phyloP scores from a whole-genome alignment of 2,113 vertebrate species.

The Coregonus clupeaformis region DNA sequence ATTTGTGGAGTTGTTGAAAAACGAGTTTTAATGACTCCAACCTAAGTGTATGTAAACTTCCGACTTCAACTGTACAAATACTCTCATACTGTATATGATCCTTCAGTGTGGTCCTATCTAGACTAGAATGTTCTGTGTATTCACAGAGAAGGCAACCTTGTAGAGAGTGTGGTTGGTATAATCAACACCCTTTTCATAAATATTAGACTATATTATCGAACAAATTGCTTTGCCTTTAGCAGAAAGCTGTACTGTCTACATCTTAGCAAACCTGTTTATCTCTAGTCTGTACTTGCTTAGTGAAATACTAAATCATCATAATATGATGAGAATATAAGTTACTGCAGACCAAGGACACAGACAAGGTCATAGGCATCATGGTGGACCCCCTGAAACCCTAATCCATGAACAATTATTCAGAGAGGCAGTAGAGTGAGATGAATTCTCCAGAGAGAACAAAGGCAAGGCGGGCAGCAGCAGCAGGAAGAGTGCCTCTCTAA shows the following conservation, averaged over 20 bases:
- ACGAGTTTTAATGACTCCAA: no score
- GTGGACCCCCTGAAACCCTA: neutral
- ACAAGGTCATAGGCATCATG: neutral
- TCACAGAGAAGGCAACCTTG: no score
- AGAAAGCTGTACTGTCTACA: neutral
- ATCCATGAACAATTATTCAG: neutral
- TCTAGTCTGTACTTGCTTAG: neutral
- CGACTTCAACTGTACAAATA: no score
- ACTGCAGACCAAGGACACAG: neutral
- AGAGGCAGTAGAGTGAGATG: neutral
- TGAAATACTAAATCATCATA: neutral
- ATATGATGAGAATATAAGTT: neutral
- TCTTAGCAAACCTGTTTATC: neutral
- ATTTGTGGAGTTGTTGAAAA: no score
- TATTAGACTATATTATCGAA: no score
- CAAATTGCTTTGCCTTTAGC: no score
- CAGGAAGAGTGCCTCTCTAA: conserved; percentile 35
- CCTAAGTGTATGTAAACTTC: no score
- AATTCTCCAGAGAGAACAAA: neutral
- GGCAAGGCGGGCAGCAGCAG: conserved; percentile 19
- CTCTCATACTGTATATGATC: no score
- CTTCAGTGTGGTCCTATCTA: no score
- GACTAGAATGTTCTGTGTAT: no score
- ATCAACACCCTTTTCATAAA: no score
- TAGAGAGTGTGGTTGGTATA: no score